Conservation (phyloP, 2,797 vertebrate genomes). For the Smutsia gigantea region DNA sequence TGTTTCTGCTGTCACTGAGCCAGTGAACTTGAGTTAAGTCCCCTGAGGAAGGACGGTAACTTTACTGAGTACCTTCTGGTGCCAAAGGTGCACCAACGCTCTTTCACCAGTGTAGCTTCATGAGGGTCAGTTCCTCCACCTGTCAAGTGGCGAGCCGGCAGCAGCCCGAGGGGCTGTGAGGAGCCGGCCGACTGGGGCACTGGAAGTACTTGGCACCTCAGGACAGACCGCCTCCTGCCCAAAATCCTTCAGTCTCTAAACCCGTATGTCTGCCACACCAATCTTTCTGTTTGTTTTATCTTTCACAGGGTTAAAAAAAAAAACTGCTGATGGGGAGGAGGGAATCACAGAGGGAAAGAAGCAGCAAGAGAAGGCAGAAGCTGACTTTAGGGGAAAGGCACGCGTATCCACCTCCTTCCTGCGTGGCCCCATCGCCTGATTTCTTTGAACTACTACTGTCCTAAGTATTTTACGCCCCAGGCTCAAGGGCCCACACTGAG, state of each 20-base stretch:
- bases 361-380: conserved; percentile 40
- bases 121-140: not conserved
- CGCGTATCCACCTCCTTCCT: not conserved
- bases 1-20: not conserved
- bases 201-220: not conserved
- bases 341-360: too few relatives aligned
- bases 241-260: not conserved
- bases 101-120: not conserved
- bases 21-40: not conserved
- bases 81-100: not conserved
- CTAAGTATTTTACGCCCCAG: not conserved
- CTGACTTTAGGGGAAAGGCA: conserved; percentile 77
- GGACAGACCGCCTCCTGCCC: not conserved
- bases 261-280: not conserved
- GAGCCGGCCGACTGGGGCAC: not conserved
- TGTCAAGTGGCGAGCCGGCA: not conserved
- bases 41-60: not conserved
- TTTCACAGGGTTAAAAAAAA: not conserved
- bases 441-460: not conserved
- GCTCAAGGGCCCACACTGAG: not conserved
- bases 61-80: not conserved
- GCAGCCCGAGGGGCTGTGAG: not conserved
- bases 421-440: not conserved
- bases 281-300: not conserved
- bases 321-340: not conserved